Evolutionary conservation across 2,888 invertebrate genomes (phyloP).

Genomic region (Acrobasis consociella): DNA sequence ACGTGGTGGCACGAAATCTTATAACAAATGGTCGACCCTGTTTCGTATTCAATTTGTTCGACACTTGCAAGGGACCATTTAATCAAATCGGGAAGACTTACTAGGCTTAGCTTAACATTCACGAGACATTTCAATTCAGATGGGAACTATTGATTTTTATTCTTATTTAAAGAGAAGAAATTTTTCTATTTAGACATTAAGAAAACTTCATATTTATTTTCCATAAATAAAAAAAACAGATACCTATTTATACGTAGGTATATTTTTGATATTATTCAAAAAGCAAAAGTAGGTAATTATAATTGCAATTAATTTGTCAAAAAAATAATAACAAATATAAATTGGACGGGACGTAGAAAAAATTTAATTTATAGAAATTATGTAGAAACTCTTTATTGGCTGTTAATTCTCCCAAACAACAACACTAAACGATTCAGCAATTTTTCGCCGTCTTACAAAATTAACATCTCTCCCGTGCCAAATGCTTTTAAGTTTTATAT

Average conservation of each 20-base stretch:
- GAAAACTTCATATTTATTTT: no score
- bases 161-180: not conserved
- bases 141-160: slow-evolving; percentile 20
- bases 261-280: no score
- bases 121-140: slow-evolving; percentile 37
- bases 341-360: no score
- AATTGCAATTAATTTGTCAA: no score
- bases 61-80: slow-evolving; percentile 51
- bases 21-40: slow-evolving; percentile 52
- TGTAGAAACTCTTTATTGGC: not conserved
- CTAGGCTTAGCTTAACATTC: slow-evolving; percentile 50
- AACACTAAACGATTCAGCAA: slow-evolving; percentile 1
- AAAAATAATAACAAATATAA: no score
- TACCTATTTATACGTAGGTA: no score
- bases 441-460: slow-evolving; percentile 12
- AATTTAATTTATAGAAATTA: no score
- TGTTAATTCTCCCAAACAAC: not conserved
- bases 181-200: not conserved
- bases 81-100: slow-evolving; percentile 47
- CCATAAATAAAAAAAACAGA: no score
- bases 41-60: slow-evolving; percentile 54
- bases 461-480: slow-evolving; percentile 12
- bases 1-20: slow-evolving; percentile 39
- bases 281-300: no score
- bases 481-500: slow-evolving; percentile 16